Conservation (phyloP, 1,140 invertebrate species). For the Drosophila obscura region DNA sequence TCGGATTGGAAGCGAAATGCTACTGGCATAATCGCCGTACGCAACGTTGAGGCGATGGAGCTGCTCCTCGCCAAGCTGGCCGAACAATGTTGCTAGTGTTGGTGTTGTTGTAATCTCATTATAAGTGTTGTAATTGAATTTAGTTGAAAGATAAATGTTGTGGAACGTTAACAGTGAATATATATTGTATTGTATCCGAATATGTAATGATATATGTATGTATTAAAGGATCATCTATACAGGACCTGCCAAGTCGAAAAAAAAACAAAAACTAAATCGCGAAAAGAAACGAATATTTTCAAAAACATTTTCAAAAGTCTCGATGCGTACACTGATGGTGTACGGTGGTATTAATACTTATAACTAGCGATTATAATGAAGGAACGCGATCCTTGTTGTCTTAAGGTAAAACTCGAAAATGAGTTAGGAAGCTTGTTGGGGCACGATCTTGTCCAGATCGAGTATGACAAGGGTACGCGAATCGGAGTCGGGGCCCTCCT, state of each 20-base stretch:
- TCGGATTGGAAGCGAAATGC: conserved; percentile 65
- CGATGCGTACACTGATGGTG: too few relatives aligned
- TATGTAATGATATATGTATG: neutral
- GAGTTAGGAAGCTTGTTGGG: conserved; percentile 4
- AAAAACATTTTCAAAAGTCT: neutral
- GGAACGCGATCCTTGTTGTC: conserved; percentile 17
- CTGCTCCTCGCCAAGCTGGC: conserved; percentile 41
- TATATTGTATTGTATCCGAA: neutral
- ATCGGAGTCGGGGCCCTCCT: conserved; percentile 33
- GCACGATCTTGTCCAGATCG: conserved; percentile 33
- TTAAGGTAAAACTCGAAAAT: neutral
- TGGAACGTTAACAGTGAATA: conserved; percentile 8
- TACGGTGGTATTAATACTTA: neutral
- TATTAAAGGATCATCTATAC: conserved; percentile 5
- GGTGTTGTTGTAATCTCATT: conserved; percentile 21
- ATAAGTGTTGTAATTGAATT: conserved; percentile 51
- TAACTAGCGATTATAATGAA: conserved; percentile 10
- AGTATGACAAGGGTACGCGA: conserved; percentile 38
- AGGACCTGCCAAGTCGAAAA: neutral
- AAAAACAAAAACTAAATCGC: neutral
- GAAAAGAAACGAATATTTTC: conserved; percentile 1
- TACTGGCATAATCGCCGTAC: conserved; percentile 67
- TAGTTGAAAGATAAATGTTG: conserved; percentile 8
- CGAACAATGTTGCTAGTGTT: conserved; percentile 26
- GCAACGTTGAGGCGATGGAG: conserved; percentile 48